phyloP scores from a whole-genome alignment of 2,888 invertebrate genomes.

The Drosophila algonquin region DNA sequence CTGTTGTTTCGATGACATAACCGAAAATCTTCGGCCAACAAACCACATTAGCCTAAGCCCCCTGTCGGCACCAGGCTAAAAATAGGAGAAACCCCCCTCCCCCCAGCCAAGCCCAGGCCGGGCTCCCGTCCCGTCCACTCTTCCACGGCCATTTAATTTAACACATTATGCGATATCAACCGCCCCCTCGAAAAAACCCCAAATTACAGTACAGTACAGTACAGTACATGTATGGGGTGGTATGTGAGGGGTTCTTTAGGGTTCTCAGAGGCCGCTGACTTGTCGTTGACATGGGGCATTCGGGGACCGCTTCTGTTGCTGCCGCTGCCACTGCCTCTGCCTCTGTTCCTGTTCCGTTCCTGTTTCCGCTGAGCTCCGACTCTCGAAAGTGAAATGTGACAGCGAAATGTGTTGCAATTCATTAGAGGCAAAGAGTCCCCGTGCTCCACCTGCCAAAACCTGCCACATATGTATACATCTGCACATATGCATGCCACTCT shows the following conservation, averaged over 20 bases:
- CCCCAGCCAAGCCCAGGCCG: neutral
- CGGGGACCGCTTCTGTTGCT: slow-evolving; percentile 19
- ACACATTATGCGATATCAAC: slow-evolving; percentile 48
- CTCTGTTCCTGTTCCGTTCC: neutral
- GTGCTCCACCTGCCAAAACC: slow-evolving; percentile 1
- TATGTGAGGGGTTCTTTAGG: neutral
- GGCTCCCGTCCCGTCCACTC: slow-evolving; percentile 1
- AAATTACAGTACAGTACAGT: slow-evolving; percentile 27
- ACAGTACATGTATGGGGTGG: slow-evolving; percentile 7
- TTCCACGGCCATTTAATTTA: slow-evolving; percentile 42
- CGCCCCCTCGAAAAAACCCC: slow-evolving; percentile 17
- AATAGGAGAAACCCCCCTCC: slow-evolving; percentile 22
- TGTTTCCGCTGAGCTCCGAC: slow-evolving; percentile 47
- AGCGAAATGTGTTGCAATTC: slow-evolving; percentile 70
- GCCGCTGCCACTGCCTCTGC: neutral
- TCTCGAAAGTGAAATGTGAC: slow-evolving; percentile 51
- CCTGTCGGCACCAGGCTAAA: slow-evolving; percentile 35
- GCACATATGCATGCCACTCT: slow-evolving; percentile 7
- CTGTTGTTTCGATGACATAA: slow-evolving; percentile 34
- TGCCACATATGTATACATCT: neutral
- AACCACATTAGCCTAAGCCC: slow-evolving; percentile 39
- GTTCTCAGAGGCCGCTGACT: slow-evolving; percentile 15
- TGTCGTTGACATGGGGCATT: slow-evolving; percentile 43
- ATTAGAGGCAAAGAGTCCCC: slow-evolving; percentile 57
- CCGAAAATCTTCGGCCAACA: slow-evolving; percentile 35